Evolutionary conservation across 2,113 vertebrate genomes (phyloP).

Genomic region (Cheilinus undulatus): DNA sequence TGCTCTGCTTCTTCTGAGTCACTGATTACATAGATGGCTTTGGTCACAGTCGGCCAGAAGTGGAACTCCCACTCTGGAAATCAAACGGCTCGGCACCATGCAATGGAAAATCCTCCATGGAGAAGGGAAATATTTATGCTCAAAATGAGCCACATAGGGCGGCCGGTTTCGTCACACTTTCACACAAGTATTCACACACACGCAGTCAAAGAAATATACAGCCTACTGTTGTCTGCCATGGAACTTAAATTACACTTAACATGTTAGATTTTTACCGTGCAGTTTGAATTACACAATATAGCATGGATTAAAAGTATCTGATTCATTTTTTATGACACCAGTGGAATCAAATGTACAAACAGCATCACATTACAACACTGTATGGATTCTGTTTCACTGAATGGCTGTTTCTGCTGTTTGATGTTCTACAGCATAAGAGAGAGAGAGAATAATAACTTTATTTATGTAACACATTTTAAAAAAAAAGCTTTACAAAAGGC

Average conservation of each 20-base stretch:
- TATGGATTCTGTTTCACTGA: neutral
- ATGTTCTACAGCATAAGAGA: neutral
- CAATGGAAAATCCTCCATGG: conserved; percentile 47
- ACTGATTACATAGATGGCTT: conserved; percentile 50
- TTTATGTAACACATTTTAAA: too few relatives aligned
- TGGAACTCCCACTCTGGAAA: conserved; percentile 39
- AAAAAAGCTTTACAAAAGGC: too few relatives aligned
- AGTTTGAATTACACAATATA: neutral
- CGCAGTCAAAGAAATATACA: neutral
- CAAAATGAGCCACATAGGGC: conserved; percentile 10
- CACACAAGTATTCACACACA: conserved; percentile 12
- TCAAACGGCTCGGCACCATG: conserved; percentile 37
- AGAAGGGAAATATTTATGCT: conserved; percentile 40
- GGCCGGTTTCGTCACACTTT: conserved; percentile 9
- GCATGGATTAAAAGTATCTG: neutral
- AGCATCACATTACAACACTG: neutral
- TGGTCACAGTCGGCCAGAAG: conserved; percentile 48
- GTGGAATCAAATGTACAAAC: neutral
- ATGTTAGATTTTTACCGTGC: neutral
- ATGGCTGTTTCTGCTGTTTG: neutral
- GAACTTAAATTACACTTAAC: neutral
- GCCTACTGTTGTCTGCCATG: neutral
- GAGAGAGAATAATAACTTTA: too few relatives aligned
- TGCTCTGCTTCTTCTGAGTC: conserved; percentile 35
- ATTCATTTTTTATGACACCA: conserved; percentile 7